Evolutionary conservation across 2,797 vertebrate genomes (phyloP).

Genomic region (Menidia menidia): DNA sequence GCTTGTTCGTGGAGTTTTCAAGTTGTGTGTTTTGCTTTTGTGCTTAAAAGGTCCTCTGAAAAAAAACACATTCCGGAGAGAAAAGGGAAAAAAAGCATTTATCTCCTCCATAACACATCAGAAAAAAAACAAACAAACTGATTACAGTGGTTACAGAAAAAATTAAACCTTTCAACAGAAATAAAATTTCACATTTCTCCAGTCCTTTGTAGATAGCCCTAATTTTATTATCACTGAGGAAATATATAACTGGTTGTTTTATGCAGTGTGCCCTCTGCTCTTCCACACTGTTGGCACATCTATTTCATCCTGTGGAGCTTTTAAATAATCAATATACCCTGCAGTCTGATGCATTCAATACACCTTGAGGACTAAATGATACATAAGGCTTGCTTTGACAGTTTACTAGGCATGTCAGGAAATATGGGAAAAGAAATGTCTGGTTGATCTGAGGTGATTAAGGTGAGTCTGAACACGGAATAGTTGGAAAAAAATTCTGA

Average conservation of each 20-base stretch:
- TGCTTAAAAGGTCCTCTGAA: slow-evolving; percentile 29
- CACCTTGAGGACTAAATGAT: slow-evolving; percentile 64
- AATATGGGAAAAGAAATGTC: slow-evolving; percentile 25
- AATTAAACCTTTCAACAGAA: slow-evolving; percentile 27
- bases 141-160: slow-evolving; percentile 23
- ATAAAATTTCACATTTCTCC: slow-evolving; percentile 23
- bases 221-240: slow-evolving; percentile 51
- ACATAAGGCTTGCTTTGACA: slow-evolving; percentile 46
- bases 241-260: slow-evolving; percentile 69
- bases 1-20: slow-evolving; percentile 27
- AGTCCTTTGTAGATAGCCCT: slow-evolving; percentile 34
- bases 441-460: slow-evolving; percentile 16
- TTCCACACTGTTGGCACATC: slow-evolving; percentile 62
- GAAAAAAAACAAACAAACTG: slow-evolving; percentile 19
- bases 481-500: slow-evolving; percentile 10
- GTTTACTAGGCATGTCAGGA: slow-evolving; percentile 3
- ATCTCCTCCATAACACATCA: slow-evolving; percentile 22
- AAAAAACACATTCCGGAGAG: slow-evolving; percentile 12
- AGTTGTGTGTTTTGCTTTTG: slow-evolving; percentile 25
- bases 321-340: slow-evolving; percentile 76
- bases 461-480: neutral
- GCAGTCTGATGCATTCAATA: slow-evolving; percentile 62
- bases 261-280: slow-evolving; percentile 58
- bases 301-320: slow-evolving; percentile 67
- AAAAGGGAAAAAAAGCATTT: neutral